Base-by-base conservation (phyloP, 1,140 invertebrate genomes). In the Drosophila orosa region DNA sequence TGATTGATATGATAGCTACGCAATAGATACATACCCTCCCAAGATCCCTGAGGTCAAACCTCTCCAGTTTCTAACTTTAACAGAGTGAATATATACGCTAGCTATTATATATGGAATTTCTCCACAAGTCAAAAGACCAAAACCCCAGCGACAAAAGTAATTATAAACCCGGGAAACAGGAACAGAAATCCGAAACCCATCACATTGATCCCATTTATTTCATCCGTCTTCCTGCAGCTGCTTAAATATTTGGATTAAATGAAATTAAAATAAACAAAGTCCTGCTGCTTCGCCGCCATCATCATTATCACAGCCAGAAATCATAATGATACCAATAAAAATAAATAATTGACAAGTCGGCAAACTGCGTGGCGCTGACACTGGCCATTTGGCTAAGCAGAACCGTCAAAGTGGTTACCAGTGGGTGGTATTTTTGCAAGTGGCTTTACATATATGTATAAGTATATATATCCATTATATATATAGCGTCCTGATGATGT, bases 311-410 rank as follows among this genome's bases (percentile, higher is more conserved):
- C 63, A 50, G 66, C 37, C 60, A 79, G 66, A 68, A 80, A 78
- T 82, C 81, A 78, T 86, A 75, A 84, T 77, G 68, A 74, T 68
- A 67, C 55, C 74, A 84, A 86, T 86, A 73, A 86, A 86, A 83
- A 79, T 83, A 83, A 86, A 87, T 86, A 76, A 76, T 87, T 83
- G 65, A 57, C 60, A 79, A 69, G 59, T 65, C 62, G 55, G 54
- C 67, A 45, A 67, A 60, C 69, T 58, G 40, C 52, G 55, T 54
- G 55, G 47, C 71, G 48, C 56, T 65, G 71, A 74, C 61, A 66
- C 48, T 67, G 52, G 45, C 78, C 79, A 83, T 83, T 83, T 78
- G 47, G 80, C 80, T 83, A 73, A 84, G 65, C 80, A 85, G 31
- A 25, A 73, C 60, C 63, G 63, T 61, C 74, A 69, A 75, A 71